Conservation (phyloP, 2,113 vertebrate species). For the Prolemur simus region DNA sequence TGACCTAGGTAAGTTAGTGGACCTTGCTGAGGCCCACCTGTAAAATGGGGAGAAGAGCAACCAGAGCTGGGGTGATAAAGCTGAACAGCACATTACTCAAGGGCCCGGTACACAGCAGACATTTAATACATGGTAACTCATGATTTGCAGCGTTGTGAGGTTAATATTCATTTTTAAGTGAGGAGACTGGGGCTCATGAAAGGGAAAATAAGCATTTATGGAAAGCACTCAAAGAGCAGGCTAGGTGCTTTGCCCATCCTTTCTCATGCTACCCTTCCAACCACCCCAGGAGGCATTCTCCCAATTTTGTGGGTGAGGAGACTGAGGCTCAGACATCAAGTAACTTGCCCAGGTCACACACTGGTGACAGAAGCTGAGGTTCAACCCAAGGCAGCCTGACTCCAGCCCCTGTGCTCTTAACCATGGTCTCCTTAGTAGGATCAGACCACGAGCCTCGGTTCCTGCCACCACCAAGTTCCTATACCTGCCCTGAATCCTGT, state of each 20-base stretch:
- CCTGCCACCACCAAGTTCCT: not conserved
- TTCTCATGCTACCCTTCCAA: not conserved
- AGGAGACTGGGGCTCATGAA: not conserved
- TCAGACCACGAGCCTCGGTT: not conserved
- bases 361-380: not conserved
- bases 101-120: not conserved
- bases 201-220: not conserved
- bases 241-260: not conserved
- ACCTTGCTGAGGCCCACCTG: not conserved
- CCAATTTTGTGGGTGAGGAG: not conserved
- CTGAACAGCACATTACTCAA: not conserved
- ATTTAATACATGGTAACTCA: not conserved
- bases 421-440: not conserved
- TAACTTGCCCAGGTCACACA: not conserved
- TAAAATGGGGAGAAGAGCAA: not conserved
- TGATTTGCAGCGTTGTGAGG: not conserved
- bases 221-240: not conserved
- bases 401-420: not conserved
- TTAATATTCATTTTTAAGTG: not conserved
- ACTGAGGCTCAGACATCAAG: not conserved
- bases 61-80: not conserved
- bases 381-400: not conserved
- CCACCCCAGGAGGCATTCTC: not conserved
- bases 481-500: not conserved
- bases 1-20: not conserved